A percentile compares a stretch with the other conserved stretches of the same genome.
These are phyloP conservation scores for Hassar affinis DNA, from an alignment of 2,113 vertebrate genomes.

Conservation along the genomic window DNA sequence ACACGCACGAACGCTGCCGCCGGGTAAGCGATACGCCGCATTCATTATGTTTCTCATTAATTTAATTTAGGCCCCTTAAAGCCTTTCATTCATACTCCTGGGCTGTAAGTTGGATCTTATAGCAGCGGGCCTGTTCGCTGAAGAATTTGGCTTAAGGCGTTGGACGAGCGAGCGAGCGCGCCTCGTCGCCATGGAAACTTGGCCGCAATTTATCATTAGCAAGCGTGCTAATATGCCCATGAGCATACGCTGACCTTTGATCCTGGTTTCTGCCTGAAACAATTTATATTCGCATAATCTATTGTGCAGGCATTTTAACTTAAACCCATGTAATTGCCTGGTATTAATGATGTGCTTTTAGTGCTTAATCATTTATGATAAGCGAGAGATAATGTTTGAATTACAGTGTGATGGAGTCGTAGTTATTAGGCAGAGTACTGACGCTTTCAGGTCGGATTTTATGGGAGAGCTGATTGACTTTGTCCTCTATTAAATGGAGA, in stretches of 20 bases:
- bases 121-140: neutral
- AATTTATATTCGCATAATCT: slow-evolving; percentile 67
- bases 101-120: neutral
- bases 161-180: slow-evolving; percentile 8
- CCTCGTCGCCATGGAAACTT: slow-evolving; percentile 64
- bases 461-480: neutral
- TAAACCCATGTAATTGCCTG: slow-evolving; percentile 71
- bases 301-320: slow-evolving; percentile 60
- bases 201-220: slow-evolving; percentile 73
- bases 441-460: neutral
- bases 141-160: slow-evolving; percentile 30
- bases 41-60: slow-evolving; percentile 24
- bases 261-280: slow-evolving; percentile 65
- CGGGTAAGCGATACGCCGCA: neutral
- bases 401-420: slow-evolving; percentile 62
- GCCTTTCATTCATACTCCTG: slow-evolving; percentile 23
- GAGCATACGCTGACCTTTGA: slow-evolving; percentile 68
- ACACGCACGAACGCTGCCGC: slow-evolving; percentile 20
- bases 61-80: slow-evolving; percentile 6
- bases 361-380: slow-evolving; percentile 70
- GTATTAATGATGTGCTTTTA: slow-evolving; percentile 73
- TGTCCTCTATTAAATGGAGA: neutral
- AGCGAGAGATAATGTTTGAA: slow-evolving; percentile 72
- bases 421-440: slow-evolving; percentile 40
- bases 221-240: slow-evolving; percentile 72